phyloP scores from a whole-genome alignment of 2,113 vertebrate genomes.

The Podarcis muralis region DNA sequence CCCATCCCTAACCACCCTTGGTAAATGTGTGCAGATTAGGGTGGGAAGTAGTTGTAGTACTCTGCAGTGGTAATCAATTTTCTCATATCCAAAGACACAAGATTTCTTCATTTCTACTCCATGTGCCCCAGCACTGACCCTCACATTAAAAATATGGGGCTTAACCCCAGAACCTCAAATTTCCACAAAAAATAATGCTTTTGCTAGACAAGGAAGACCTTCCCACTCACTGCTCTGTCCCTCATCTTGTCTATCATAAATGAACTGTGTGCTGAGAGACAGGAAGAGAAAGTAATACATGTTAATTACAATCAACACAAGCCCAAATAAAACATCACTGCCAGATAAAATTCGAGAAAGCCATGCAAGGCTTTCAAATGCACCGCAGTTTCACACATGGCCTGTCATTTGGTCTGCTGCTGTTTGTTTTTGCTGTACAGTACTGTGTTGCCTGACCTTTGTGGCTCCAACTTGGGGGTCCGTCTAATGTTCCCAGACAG shows the following conservation, averaged over 20 bases:
- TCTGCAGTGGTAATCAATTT: background rate
- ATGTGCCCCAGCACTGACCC: background rate
- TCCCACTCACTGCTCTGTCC: fast-evolving
- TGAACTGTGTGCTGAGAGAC: background rate
- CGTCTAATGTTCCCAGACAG: constrained; percentile 45
- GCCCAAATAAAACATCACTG: background rate
- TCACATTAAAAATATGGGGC: background rate
- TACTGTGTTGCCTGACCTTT: constrained; percentile 40
- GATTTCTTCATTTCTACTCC: background rate
- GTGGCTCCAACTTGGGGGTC: constrained; percentile 24
- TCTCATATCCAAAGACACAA: background rate
- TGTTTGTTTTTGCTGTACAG: constrained; percentile 56
- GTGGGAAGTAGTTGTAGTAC: background rate
- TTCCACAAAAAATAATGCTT: background rate
- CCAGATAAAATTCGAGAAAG: constrained; percentile 33
- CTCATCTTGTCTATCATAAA: background rate
- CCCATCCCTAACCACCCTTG: background rate
- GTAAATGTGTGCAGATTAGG: background rate
- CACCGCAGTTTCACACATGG: constrained; percentile 52
- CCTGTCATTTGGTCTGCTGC: constrained; percentile 34
- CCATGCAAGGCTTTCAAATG: constrained; percentile 22
- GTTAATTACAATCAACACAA: constrained; percentile 12
- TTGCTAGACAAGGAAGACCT: background rate
- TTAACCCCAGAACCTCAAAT: background rate
- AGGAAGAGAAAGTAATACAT: background rate